Conservation (phyloP, 2,888 invertebrate genomes). For the Sinopyrophorus schimmeli region DNA sequence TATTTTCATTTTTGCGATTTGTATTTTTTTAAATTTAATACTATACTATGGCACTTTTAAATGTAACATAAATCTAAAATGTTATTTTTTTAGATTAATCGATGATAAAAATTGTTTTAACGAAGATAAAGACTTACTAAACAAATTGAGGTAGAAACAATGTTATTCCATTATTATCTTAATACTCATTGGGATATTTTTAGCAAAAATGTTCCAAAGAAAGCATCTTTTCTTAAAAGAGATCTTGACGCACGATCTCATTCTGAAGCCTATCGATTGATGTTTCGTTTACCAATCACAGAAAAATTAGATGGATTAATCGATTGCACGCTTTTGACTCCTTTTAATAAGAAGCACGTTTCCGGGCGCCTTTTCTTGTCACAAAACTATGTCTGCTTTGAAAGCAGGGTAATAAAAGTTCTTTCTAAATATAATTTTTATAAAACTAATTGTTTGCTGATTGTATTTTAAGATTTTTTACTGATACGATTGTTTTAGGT, state of each 20-base stretch:
- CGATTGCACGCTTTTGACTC: slow-evolving; percentile 91
- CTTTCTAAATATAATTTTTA: background rate
- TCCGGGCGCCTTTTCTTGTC: slow-evolving; percentile 90
- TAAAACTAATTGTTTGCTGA: background rate
- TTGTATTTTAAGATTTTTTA: background rate
- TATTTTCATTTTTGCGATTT: background rate
- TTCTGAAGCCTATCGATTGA: slow-evolving; percentile 85
- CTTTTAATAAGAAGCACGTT: slow-evolving; percentile 88
- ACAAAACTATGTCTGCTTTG: slow-evolving; percentile 93
- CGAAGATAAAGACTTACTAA: slow-evolving; percentile 82
- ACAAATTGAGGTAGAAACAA: slow-evolving; percentile 69
- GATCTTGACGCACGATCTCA: slow-evolving; percentile 94
- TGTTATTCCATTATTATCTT: background rate
- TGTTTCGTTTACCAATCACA: slow-evolving; percentile 80
- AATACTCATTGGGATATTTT: slow-evolving; percentile 25
- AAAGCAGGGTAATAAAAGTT: slow-evolving; percentile 81
- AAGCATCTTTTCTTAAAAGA: slow-evolving; percentile 88
- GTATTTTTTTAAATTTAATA: background rate
- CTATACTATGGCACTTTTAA: background rate
- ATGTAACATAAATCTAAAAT: background rate
- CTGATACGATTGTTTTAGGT: slow-evolving; percentile 59
- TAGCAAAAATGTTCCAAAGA: slow-evolving; percentile 85
- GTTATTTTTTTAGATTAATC: slow-evolving; percentile 67
- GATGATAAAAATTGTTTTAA: slow-evolving; percentile 90
- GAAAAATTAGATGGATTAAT: slow-evolving; percentile 96